Base-by-base conservation (phyloP, 2,797 vertebrate species). In the Sciurus vulgaris region DNA sequence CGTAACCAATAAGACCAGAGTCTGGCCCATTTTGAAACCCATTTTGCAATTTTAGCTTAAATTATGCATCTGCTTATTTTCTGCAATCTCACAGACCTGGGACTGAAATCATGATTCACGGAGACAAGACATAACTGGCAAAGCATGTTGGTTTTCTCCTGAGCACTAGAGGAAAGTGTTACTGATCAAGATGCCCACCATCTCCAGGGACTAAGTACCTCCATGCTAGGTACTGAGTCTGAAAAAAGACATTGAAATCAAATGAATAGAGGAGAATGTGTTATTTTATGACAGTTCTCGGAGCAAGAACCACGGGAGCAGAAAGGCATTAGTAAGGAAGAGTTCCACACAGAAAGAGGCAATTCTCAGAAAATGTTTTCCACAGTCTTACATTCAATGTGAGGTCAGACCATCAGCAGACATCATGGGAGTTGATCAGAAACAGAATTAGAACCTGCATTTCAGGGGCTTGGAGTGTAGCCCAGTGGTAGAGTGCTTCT, bases 41-140 rank as follows among this genome's bases (percentile, higher is more conserved):
- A 61, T 35, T 86, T 86, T 83, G 41, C 18, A 73, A 33, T 49
- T 76, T 86, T 67, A 72, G 65, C 69, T 86, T 77, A 28, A 77
- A 35, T 67, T 44, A 91, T 24, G 9, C 41, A 44, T 79, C 35
- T 95, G 78, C 24, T 91, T 51, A 54, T 83, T 82, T 84, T 90
- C 28, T 89, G 38, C 54, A n/a, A 22, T 89, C 76, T 74, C 86
- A 30, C 24, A 41, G 61, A 86, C 9, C 59, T 78, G n/a, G 14
- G 67, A 78, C 67, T n/a, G 33, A 83, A 78, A 93, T 0, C 33
- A 14, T 72, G 51, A 5, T 41, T 41, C 56, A 12, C 94, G 79
- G 59, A 89, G 28, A 84, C 7, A 18, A 69, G 49, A 85, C 33
- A n/a, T 15, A 56, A 54, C 2, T 10, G 35, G 49, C 2, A 17